These are phyloP conservation scores for Apteryx mantelli DNA, from an alignment of 2,113 vertebrate genomes.

Conservation along the genomic window DNA sequence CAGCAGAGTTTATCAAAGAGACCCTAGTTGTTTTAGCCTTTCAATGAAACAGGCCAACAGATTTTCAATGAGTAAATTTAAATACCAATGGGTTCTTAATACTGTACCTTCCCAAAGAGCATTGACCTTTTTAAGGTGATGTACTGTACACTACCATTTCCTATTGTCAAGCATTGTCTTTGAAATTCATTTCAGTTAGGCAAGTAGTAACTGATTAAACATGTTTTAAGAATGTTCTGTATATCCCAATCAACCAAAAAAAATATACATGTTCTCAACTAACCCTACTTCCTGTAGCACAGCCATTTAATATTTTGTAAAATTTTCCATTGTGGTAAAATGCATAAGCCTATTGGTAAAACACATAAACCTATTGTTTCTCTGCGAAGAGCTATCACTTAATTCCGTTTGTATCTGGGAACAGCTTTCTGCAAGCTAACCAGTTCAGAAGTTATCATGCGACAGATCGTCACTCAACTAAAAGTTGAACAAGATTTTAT, in stretches of 20 bases:
- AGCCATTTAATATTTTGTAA: not conserved
- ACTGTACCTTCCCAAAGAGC: not conserved
- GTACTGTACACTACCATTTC: not conserved
- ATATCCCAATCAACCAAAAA: not conserved
- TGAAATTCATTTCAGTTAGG: not conserved
- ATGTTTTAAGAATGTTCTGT: not conserved
- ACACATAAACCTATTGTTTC: not conserved
- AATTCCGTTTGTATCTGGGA: not conserved
- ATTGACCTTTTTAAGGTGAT: fast-evolving
- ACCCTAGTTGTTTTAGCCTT: not conserved
- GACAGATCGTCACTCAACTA: not conserved
- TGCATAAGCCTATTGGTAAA: not conserved
- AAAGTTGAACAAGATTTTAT: not conserved
- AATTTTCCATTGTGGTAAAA: slow-evolving; percentile 4
- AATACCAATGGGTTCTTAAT: not conserved
- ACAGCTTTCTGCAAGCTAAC: not conserved
- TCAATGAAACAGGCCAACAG: not conserved
- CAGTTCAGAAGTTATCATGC: not conserved
- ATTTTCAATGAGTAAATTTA: not conserved
- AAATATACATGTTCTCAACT: not conserved
- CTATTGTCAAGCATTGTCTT: not conserved
- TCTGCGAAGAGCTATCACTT: not conserved
- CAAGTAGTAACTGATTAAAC: not conserved
- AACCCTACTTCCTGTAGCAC: not conserved
- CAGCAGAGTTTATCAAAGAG: not conserved